Evolutionary conservation across 2,113 vertebrate species (phyloP).

Genomic region (Rana temporaria): DNA sequence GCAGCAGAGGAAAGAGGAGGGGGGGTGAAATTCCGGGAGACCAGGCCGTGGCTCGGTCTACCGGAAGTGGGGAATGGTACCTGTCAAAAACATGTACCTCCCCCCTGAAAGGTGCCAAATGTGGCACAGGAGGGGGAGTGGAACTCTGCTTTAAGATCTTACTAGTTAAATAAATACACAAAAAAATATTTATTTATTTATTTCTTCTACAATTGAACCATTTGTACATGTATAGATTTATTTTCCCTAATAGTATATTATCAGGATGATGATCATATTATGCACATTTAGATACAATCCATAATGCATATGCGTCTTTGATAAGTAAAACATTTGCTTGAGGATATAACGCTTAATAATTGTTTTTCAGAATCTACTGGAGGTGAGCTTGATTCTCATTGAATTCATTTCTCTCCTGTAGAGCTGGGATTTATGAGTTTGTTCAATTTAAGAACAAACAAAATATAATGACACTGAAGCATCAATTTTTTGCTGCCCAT

Average conservation of each 20-base stretch:
- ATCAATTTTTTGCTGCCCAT: neutral
- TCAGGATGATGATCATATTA: neutral
- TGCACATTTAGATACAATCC: neutral
- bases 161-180: no score
- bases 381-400: conserved; percentile 18
- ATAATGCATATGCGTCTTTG: neutral
- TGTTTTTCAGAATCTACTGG: conserved; percentile 23
- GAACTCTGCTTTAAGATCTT: no score
- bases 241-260: neutral
- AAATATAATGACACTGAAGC: neutral
- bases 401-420: conserved; percentile 21
- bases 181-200: no score
- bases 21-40: no score
- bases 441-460: conserved; percentile 16
- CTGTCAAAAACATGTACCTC: no score
- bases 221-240: no score
- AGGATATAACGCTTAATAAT: conserved; percentile 4
- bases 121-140: no score
- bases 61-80: no score
- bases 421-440: conserved; percentile 9
- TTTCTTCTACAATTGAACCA: no score
- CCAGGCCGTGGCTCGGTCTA: no score
- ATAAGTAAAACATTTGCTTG: conserved; percentile 7
- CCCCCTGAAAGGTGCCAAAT: no score
- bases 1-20: no score